These are phyloP conservation scores for Abramis brama DNA, from an alignment of 2,113 vertebrate genomes.

Conservation along the genomic window DNA sequence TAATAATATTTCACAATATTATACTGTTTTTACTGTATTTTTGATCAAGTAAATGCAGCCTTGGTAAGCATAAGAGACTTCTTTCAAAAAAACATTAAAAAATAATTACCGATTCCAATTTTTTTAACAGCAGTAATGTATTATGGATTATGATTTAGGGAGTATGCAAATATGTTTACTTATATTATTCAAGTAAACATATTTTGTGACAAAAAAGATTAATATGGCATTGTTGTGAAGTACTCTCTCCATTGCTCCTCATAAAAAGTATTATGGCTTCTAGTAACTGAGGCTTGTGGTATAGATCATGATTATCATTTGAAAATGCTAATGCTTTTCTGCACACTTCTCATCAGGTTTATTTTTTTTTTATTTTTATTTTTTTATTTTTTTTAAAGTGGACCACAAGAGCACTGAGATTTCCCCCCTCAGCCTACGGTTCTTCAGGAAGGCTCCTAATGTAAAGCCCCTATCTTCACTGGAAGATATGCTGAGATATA, in stretches of 20 bases:
- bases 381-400: not conserved
- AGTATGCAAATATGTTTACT: not conserved
- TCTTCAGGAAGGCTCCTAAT: slow-evolving; percentile 44
- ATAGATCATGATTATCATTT: slow-evolving; percentile 42
- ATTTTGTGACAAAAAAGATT: slow-evolving; percentile 31
- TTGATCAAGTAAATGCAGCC: not conserved
- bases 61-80: not conserved
- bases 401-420: not conserved
- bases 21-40: not conserved
- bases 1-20: not conserved
- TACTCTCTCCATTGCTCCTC: slow-evolving; percentile 33
- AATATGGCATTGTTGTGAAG: slow-evolving; percentile 54
- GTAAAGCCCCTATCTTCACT: slow-evolving; percentile 56
- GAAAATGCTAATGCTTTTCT: not conserved
- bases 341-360: not conserved
- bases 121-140: not conserved
- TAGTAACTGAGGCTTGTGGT: slow-evolving; percentile 60
- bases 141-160: no score
- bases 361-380: not conserved
- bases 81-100: not conserved
- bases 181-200: slow-evolving; percentile 39
- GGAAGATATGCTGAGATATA: slow-evolving; percentile 68
- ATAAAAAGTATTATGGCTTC: slow-evolving; percentile 58
- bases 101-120: not conserved
- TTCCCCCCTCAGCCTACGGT: not conserved